phyloP scores from a whole-genome alignment of 2,888 invertebrate genomes.

The Drosophila testacea region DNA sequence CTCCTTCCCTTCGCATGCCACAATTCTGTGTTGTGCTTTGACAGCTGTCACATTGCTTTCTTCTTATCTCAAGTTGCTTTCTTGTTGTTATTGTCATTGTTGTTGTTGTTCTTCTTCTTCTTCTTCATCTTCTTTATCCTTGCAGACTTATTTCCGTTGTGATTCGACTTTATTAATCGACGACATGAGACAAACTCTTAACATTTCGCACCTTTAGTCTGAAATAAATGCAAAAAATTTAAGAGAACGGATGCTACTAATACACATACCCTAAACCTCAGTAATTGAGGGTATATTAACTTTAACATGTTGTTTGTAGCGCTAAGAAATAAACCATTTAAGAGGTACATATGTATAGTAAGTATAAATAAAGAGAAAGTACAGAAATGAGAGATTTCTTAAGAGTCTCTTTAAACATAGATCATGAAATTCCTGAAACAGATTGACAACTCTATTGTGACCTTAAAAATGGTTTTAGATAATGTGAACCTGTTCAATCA shows the following conservation, averaged over 20 bases:
- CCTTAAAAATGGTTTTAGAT: too few relatives aligned
- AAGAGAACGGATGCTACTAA: neutral
- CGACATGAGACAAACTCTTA: constrained; percentile 24
- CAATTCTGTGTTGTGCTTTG: constrained; percentile 64
- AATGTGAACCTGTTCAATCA: too few relatives aligned
- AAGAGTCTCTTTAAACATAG: too few relatives aligned
- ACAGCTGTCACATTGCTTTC: constrained; percentile 74
- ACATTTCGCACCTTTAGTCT: constrained; percentile 18
- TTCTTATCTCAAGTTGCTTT: constrained; percentile 42
- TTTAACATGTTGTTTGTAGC: neutral
- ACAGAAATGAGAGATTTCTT: too few relatives aligned
- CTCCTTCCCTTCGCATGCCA: constrained; percentile 46
- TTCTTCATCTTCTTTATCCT: constrained; percentile 11
- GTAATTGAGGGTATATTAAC: neutral
- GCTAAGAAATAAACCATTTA: neutral
- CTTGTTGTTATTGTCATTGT: constrained; percentile 24
- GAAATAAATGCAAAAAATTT: neutral
- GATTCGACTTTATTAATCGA: constrained; percentile 65
- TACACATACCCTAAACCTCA: neutral
- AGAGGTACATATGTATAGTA: too few relatives aligned
- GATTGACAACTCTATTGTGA: too few relatives aligned
- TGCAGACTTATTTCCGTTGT: constrained; percentile 41
- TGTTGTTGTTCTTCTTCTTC: constrained; percentile 29
- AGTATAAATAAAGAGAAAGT: neutral
- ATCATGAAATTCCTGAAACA: too few relatives aligned